Evolutionary conservation across 2,888 invertebrate genomes (phyloP), one percentile per base, ranked within the genome.

Genomic region (Aspidiotus destructor): DNA sequence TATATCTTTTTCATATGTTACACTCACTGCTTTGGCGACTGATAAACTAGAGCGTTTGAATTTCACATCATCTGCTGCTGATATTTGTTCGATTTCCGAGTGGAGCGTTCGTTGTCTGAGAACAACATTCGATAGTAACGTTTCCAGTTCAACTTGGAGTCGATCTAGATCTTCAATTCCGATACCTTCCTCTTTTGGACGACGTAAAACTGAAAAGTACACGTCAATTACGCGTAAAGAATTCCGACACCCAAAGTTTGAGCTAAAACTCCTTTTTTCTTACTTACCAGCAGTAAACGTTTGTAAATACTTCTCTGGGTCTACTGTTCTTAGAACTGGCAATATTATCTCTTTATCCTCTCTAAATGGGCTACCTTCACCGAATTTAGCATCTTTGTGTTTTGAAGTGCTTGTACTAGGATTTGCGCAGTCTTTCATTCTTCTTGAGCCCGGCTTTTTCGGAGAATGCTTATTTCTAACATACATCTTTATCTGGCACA

Each of bases 81-180:
- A 73, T 61, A 74, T 67, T 6, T 72, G 71, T 44, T 69, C 70
- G 70, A 86, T 85, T 79, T 90, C 89, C 2, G 85, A 81, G 74
- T 87, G 87, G n/a, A 95, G 82, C 70, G 86, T 84, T 73, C 91
- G 82, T 73, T 86, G 83, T 69, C 94, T 82, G 15, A 92, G 83
- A 0, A 91, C 91, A 65, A 89, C 88, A 63, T 87, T 87, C 0
- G 91, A 89, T 40, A 95, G 81, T 62, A 95, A 79, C 28, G 87
- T 86, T 78, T 96, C 95, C 63, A 95, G 78, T 76, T 96, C 95
- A 63, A 87, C 79, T 77, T 96, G 95, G 10, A 96, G 79, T 1
- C 85, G 83, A 76, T 95, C 93, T 61, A 95, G 79, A 76, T 96
- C 94, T 74, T 95, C 94, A 81, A 92, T 69, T 8, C 62, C 69